phyloP scores from a whole-genome alignment of 2,888 invertebrate species.

The Phania funesta region DNA sequence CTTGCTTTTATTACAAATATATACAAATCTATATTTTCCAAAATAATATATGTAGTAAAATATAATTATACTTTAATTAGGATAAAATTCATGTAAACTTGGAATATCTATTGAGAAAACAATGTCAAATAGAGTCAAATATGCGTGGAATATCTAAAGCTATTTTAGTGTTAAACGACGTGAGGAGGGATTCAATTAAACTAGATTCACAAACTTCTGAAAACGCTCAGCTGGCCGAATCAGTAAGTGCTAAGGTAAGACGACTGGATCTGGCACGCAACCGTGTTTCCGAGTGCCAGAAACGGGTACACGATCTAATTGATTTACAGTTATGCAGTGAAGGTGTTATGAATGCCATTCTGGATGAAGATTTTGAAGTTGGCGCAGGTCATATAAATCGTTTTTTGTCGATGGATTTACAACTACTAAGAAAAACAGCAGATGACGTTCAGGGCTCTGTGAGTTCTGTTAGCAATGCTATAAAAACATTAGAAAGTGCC shows the following conservation, averaged over 20 bases:
- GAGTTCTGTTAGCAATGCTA: constrained; percentile 80
- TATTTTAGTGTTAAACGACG: constrained; percentile 88
- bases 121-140: constrained; percentile 89
- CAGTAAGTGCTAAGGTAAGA: constrained; percentile 95
- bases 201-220: constrained; percentile 91
- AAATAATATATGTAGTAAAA: neutral
- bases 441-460: constrained; percentile 85
- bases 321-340: constrained; percentile 97
- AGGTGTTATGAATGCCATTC: constrained; percentile 96
- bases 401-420: constrained; percentile 95
- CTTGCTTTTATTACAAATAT: neutral
- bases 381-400: constrained; percentile 97
- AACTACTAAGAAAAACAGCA: constrained; percentile 87
- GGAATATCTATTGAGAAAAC: constrained; percentile 86
- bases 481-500: constrained; percentile 85
- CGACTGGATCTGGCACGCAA: constrained; percentile 93
- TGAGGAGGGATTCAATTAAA: constrained; percentile 86
- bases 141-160: constrained; percentile 90
- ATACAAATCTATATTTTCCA: neutral
- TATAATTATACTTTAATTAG: constrained; percentile 6
- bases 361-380: constrained; percentile 97
- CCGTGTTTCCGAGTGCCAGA: constrained; percentile 95
- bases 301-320: constrained; percentile 95
- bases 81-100: constrained; percentile 84
- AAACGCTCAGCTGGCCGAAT: constrained; percentile 93